Conservation (phyloP, 2,113 vertebrate genomes). For the Sinosuthora webbiana region DNA sequence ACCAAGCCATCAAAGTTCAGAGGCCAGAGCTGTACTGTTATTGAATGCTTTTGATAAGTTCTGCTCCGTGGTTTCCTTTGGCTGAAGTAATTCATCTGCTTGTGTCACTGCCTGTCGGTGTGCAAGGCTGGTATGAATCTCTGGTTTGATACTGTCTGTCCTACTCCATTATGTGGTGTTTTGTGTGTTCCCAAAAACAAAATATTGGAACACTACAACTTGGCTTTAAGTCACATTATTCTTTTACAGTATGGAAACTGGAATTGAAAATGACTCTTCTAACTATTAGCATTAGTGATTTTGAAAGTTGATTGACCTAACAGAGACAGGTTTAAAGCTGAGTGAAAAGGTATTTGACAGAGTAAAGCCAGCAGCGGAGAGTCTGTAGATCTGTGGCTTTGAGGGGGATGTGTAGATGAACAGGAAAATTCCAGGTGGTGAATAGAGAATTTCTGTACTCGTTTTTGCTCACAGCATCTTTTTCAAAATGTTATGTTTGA, state of each 20-base stretch:
- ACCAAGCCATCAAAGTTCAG: background rate
- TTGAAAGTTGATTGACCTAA: background rate
- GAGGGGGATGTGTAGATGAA: background rate
- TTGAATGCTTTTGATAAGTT: background rate
- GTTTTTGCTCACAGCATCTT: background rate
- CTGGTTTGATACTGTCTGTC: background rate
- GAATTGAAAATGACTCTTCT: background rate
- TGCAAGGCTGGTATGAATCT: background rate
- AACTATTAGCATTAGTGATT: background rate
- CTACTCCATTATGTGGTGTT: background rate
- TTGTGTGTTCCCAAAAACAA: background rate
- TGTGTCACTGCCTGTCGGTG: background rate
- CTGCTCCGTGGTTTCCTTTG: background rate
- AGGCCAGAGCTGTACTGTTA: background rate
- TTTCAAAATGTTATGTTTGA: background rate
- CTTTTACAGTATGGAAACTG: background rate
- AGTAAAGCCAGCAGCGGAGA: background rate
- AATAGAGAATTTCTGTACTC: background rate
- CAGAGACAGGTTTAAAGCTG: background rate
- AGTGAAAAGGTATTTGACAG: background rate
- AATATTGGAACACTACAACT: background rate
- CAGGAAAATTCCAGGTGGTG: background rate
- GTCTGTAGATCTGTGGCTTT: background rate
- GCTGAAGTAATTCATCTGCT: background rate
- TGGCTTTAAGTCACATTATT: background rate